These are phyloP conservation scores for Stenichneumon culpator DNA, from an alignment of 2,888 invertebrate genomes.

Conservation along the genomic window DNA sequence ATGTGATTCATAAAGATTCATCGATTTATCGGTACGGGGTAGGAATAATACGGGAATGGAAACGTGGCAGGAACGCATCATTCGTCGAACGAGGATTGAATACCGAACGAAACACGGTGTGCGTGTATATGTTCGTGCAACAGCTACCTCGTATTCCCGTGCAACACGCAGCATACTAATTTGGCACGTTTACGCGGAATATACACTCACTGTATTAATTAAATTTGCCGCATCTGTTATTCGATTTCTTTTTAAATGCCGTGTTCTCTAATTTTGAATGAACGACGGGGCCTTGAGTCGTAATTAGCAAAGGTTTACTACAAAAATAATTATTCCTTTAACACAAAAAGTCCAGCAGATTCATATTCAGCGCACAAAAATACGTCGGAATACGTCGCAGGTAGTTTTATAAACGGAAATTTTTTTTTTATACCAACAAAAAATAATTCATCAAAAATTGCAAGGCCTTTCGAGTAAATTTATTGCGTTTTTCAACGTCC, in stretches of 20 bases:
- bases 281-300: too few relatives aligned
- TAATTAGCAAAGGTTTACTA: too few relatives aligned
- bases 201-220: constrained; percentile 41
- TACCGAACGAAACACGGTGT: constrained; percentile 1
- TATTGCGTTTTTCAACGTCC: too few relatives aligned
- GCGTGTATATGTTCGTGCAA: constrained; percentile 9
- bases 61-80: constrained; percentile 37
- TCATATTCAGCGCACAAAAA: too few relatives aligned
- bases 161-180: constrained; percentile 60
- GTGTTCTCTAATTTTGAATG: too few relatives aligned
- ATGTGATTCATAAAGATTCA: constrained; percentile 48
- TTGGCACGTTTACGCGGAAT: constrained; percentile 56
- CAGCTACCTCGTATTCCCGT: constrained; percentile 28
- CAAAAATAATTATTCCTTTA: background rate
- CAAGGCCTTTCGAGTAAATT: too few relatives aligned
- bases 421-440: too few relatives aligned
- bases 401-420: too few relatives aligned
- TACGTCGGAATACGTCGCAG: too few relatives aligned
- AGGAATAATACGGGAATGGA: constrained; percentile 42
- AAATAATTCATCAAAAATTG: too few relatives aligned
- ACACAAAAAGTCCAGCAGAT: too few relatives aligned
- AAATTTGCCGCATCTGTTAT: background rate
- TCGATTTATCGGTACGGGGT: constrained; percentile 52
- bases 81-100: constrained; percentile 60
- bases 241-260: too few relatives aligned